These are phyloP conservation scores for Thysanoteuthis rhombus DNA, from an alignment of 2,888 invertebrate species.

Conservation along the genomic window DNA sequence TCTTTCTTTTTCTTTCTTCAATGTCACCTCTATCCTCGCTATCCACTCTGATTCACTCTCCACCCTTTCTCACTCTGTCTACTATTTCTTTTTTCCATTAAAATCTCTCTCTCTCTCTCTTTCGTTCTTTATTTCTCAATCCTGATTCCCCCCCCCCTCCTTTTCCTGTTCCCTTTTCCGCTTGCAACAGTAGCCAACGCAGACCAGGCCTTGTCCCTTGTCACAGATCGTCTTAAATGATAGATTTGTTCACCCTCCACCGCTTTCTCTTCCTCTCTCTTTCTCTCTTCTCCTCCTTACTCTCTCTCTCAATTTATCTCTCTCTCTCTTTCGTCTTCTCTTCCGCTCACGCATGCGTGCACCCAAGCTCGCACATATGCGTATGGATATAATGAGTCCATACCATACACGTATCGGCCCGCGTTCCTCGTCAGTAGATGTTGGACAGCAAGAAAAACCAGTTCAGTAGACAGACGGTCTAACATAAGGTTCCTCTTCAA, in stretches of 20 bases:
- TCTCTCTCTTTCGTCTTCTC: not conserved
- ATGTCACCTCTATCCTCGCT: too few relatives aligned
- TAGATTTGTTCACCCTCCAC: not conserved
- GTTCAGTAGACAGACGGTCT: not conserved
- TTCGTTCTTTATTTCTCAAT: not conserved
- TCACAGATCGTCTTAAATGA: not conserved
- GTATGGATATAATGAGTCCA: not conserved
- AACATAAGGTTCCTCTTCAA: not conserved
- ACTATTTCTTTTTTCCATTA: not conserved
- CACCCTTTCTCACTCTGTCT: too few relatives aligned
- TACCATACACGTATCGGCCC: not conserved
- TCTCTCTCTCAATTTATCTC: not conserved
- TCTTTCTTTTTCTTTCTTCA: too few relatives aligned
- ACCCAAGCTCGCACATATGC: not conserved
- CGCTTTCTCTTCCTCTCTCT: not conserved
- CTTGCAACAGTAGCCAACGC: too few relatives aligned
- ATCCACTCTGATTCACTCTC: too few relatives aligned
- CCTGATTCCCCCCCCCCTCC: too few relatives aligned
- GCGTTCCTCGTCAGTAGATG: not conserved
- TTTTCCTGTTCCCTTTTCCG: too few relatives aligned
- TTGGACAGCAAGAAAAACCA: not conserved
- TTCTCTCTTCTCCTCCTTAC: not conserved
- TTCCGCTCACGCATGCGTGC: not conserved
- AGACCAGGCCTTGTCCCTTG: not conserved
- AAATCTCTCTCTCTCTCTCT: not conserved